Evolutionary conservation across 1,140 invertebrate genomes (phyloP).

Genomic region (Drosophila kurseongensis): DNA sequence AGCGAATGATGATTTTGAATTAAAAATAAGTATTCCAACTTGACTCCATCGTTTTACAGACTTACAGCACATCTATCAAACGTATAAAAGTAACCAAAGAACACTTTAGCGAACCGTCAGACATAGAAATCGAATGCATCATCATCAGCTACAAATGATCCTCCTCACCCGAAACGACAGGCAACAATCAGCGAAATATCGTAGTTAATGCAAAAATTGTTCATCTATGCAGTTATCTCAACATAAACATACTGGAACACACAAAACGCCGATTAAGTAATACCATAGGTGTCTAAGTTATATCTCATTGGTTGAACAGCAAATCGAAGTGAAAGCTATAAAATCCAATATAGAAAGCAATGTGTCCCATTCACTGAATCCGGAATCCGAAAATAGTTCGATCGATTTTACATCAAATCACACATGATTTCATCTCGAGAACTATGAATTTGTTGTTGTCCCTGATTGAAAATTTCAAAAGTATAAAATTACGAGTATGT

Average conservation of each 20-base stretch:
- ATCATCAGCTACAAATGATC: constrained; percentile 67
- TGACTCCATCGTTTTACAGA: constrained; percentile 13
- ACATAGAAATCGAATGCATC: constrained; percentile 71
- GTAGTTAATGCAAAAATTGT: constrained; percentile 76
- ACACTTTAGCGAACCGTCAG: constrained; percentile 67
- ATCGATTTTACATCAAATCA: constrained; percentile 36
- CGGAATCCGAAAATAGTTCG: constrained; percentile 5
- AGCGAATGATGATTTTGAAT: too few relatives aligned
- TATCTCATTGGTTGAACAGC: constrained; percentile 59
- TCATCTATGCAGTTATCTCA: constrained; percentile 50
- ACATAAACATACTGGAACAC: constrained; percentile 30
- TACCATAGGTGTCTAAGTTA: constrained; percentile 60
- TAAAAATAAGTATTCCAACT: neutral
- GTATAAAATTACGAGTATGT: constrained; percentile 62
- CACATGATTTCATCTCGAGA: constrained; percentile 40
- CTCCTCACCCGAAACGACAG: constrained; percentile 59
- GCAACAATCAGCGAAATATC: constrained; percentile 76
- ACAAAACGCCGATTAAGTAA: constrained; percentile 29
- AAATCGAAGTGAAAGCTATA: constrained; percentile 45
- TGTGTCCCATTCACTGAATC: constrained; percentile 8
- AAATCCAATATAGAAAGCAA: constrained; percentile 20
- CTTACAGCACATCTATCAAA: constrained; percentile 59
- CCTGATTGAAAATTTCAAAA: constrained; percentile 40
- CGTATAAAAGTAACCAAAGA: constrained; percentile 70
- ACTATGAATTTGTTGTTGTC: constrained; percentile 68